Evolutionary conservation across 2,113 vertebrate species (phyloP).

Genomic region (Tiliqua scincoides): DNA sequence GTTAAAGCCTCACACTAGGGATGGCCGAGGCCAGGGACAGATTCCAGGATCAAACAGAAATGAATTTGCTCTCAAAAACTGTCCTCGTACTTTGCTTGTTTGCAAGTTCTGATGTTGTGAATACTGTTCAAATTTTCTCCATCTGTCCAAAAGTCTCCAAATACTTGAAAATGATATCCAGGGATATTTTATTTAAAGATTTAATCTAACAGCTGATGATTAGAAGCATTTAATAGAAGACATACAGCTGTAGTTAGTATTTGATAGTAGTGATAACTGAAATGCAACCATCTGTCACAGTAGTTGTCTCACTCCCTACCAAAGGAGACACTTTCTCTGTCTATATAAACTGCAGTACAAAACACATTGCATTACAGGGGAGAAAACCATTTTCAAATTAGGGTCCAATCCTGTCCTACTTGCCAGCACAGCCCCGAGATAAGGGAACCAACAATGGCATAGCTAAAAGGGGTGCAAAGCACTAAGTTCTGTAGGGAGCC

Average conservation of each 20-base stretch:
- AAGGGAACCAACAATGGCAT: too few species aligned
- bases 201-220: not conserved
- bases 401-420: too few species aligned
- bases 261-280: too few species aligned
- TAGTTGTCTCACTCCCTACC: not conserved
- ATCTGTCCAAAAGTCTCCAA: not conserved
- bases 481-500: too few species aligned
- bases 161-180: not conserved
- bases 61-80: not conserved
- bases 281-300: too few species aligned
- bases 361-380: not conserved
- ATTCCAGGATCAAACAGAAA: not conserved
- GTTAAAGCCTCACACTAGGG: not conserved
- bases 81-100: not conserved
- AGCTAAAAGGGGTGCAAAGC: too few species aligned
- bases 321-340: not conserved
- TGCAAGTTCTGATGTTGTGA: not conserved
- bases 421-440: too few species aligned
- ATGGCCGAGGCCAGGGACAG: not conserved
- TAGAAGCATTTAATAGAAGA: too few species aligned
- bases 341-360: not conserved
- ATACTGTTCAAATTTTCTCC: not conserved
- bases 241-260: too few species aligned
- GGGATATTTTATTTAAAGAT: not conserved
- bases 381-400: not conserved